Evolutionary conservation across 1,140 invertebrate genomes (phyloP).

Genomic region (Cephus cinctus): DNA sequence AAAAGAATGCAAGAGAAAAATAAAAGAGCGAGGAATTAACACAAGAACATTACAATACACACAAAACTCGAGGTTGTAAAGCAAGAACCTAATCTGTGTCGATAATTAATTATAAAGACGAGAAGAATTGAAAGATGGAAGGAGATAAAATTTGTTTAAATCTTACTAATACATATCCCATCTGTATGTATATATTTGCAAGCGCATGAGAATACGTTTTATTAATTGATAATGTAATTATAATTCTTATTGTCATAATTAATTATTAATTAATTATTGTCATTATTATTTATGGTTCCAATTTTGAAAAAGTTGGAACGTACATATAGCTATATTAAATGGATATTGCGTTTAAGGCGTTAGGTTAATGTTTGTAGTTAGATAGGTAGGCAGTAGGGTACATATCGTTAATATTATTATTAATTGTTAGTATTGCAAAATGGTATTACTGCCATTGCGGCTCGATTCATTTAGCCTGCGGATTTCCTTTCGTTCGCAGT

Average conservation of each 20-base stretch:
- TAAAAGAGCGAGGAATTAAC: not conserved
- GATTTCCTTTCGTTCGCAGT: conserved; percentile 20
- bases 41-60: conserved; percentile 8
- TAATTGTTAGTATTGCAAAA: conserved; percentile 31
- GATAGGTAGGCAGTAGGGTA: conserved; percentile 32
- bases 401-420: conserved; percentile 49
- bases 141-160: conserved; percentile 23
- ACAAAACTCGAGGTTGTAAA: conserved; percentile 42
- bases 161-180: conserved; percentile 48
- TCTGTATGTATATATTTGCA: conserved; percentile 56
- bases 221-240: conserved; percentile 44
- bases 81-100: conserved; percentile 35
- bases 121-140: not conserved
- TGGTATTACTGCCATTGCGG: conserved; percentile 35
- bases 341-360: conserved; percentile 40
- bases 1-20: no score
- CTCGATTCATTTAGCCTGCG: conserved; percentile 20
- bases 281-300: conserved; percentile 32
- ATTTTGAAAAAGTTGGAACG: conserved; percentile 28
- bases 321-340: conserved; percentile 14
- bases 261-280: conserved; percentile 20
- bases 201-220: conserved; percentile 38
- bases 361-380: conserved; percentile 41
- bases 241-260: conserved; percentile 27
- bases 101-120: conserved; percentile 34